A percentile compares a stretch with the other conserved stretches of the same genome.
Conservation (phyloP, 2,113 vertebrate genomes). For the Amazona vittata region DNA sequence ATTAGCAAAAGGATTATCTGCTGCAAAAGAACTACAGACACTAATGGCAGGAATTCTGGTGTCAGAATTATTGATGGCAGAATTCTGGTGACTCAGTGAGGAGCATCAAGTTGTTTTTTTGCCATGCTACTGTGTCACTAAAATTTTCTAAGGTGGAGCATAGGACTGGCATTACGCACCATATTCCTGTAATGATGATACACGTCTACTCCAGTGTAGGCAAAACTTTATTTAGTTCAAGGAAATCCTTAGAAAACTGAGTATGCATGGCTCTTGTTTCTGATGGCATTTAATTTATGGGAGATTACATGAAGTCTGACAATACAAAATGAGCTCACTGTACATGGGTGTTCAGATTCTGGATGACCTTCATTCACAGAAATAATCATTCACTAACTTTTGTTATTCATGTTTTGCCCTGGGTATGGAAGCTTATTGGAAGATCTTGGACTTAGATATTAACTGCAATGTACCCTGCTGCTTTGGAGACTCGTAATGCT, state of each 20-base stretch:
- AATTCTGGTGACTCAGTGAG: neutral
- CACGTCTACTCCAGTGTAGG: neutral
- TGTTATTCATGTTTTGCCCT: neutral
- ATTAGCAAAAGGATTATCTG: neutral
- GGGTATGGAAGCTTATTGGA: neutral
- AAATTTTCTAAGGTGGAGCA: neutral
- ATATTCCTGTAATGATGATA: neutral
- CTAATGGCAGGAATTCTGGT: neutral
- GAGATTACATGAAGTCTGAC: neutral
- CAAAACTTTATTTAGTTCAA: neutral
- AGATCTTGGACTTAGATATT: neutral
- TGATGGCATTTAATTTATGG: conserved; percentile 5
- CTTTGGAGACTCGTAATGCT: neutral
- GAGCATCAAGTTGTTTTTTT: neutral
- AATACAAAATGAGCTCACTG: neutral
- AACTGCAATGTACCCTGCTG: neutral
- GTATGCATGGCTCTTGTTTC: neutral
- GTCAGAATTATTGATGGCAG: neutral
- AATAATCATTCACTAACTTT: neutral
- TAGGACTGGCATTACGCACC: neutral
- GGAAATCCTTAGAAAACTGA: neutral
- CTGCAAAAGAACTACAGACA: neutral
- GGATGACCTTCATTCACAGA: neutral
- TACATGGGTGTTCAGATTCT: neutral
- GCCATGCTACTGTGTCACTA: neutral